These are phyloP conservation scores for Aphis craccivora DNA, from an alignment of 1,140 invertebrate genomes.

Conservation along the genomic window DNA sequence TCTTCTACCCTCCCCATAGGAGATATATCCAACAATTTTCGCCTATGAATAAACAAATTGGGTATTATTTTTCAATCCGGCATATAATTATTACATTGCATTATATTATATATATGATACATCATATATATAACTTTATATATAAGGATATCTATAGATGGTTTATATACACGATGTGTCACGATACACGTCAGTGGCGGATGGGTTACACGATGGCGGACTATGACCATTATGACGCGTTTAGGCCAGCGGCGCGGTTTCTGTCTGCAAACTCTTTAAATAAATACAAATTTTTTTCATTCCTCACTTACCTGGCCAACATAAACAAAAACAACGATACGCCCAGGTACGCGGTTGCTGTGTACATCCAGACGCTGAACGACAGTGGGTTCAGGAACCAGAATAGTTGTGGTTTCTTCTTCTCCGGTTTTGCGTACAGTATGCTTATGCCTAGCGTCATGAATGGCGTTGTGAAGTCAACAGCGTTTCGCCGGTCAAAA, in stretches of 20 bases:
- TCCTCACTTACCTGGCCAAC: constrained; percentile 76
- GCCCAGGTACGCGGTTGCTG: constrained; percentile 91
- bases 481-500: constrained; percentile 79
- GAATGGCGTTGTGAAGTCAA: constrained; percentile 91
- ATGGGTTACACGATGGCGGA: constrained; percentile 12
- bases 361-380: constrained; percentile 95
- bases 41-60: not conserved
- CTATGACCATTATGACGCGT: constrained; percentile 48
- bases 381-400: constrained; percentile 93
- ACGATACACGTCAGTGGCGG: not conserved
- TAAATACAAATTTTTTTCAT: not conserved
- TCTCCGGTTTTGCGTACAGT: constrained; percentile 88
- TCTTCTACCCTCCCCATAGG: not conserved
- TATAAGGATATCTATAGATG: not conserved
- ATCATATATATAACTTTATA: not conserved
- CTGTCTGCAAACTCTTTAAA: not conserved
- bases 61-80: not conserved
- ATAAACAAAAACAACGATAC: constrained; percentile 93
- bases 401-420: constrained; percentile 90
- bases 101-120: not conserved
- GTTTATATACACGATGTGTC: not conserved
- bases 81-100: not conserved
- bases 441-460: constrained; percentile 90
- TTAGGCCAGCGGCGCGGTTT: constrained; percentile 30
- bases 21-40: not conserved